Evolutionary conservation across 2,888 invertebrate genomes (phyloP), one percentile per base, ranked within the genome.

Genomic region (Dione juno): DNA sequence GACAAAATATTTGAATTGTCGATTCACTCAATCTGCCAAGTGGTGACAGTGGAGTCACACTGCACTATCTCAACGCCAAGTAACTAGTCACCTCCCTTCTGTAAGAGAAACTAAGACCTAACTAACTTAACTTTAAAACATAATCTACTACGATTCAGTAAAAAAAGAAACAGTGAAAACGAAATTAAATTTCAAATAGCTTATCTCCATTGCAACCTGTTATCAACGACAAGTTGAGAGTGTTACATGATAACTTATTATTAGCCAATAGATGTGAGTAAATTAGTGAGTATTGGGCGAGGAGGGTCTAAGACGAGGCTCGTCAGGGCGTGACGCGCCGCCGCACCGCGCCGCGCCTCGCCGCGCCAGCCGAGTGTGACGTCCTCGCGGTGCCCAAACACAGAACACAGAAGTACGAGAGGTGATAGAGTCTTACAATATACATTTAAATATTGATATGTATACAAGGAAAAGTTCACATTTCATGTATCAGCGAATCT

Each of bases 191-290:
- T n/a, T n/a, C 28, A 28, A 28, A 28, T 28, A 28, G 28, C 28
- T 28, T n/a, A n/a, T n/a, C n/a, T n/a, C n/a, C n/a, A n/a, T n/a
- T n/a, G n/a, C n/a, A n/a, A n/a, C n/a, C n/a, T n/a, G n/a, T n/a
- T n/a, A n/a, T n/a, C n/a, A n/a, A n/a, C n/a, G n/a, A n/a, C n/a
- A n/a, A n/a, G n/a, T n/a, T n/a, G n/a, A n/a, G n/a, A n/a, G n/a
- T n/a, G n/a, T n/a, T n/a, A n/a, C 28, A 28, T 28, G 28, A 3
- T 28, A 28, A 3, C 2, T 28, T 3, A 3, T 81, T 85, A 82
- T 81, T 81, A 81, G 81, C 79, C 76, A 78, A 81, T 84, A 84
- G 81, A 84, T 85, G 83, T 84, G 79, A 81, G 82, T 86, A 82
- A 85, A 85, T 84, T 72, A 76, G 75, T 74, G 82, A 78, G 79